A percentile compares a stretch with the other conserved stretches of the same genome.
Evolutionary conservation across 2,888 invertebrate species (phyloP).

Genomic region (Nemotelus nigrinus): DNA sequence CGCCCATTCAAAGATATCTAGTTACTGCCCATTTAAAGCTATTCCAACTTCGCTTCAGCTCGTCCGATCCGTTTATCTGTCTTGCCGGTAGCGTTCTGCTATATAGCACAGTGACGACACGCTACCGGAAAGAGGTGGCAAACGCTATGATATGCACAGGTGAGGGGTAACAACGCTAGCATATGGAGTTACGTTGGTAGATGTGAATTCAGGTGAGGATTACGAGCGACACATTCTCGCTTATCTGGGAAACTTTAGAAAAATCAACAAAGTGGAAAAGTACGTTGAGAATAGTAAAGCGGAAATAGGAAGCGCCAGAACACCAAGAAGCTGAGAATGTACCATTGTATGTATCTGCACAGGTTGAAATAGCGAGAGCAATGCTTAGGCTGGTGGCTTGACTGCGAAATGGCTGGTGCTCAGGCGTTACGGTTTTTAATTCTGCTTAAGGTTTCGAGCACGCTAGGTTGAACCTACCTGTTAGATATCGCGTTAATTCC

Average conservation of each 20-base stretch:
- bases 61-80: not conserved
- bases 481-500: slow-evolving; percentile 9
- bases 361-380: too few species aligned
- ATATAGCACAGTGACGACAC: too few species aligned
- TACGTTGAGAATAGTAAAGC: not conserved
- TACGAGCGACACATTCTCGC: slow-evolving; percentile 10
- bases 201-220: not conserved
- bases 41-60: not conserved
- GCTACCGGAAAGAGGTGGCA: too few species aligned
- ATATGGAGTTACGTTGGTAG: too few species aligned
- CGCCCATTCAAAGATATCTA: not conserved
- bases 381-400: not conserved
- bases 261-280: slow-evolving; percentile 33
- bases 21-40: too few species aligned
- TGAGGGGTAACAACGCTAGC: too few species aligned
- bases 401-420: slow-evolving; percentile 1
- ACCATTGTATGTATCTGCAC: not conserved
- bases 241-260: slow-evolving; percentile 30
- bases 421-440: slow-evolving; percentile 15
- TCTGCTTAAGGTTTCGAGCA: not conserved
- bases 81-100: not conserved
- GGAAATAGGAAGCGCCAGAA: not conserved
- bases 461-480: slow-evolving; percentile 9
- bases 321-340: not conserved
- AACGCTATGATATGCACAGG: too few species aligned